phyloP scores from a whole-genome alignment of 2,797 vertebrate genomes.

The Megaceryle alcyon region DNA sequence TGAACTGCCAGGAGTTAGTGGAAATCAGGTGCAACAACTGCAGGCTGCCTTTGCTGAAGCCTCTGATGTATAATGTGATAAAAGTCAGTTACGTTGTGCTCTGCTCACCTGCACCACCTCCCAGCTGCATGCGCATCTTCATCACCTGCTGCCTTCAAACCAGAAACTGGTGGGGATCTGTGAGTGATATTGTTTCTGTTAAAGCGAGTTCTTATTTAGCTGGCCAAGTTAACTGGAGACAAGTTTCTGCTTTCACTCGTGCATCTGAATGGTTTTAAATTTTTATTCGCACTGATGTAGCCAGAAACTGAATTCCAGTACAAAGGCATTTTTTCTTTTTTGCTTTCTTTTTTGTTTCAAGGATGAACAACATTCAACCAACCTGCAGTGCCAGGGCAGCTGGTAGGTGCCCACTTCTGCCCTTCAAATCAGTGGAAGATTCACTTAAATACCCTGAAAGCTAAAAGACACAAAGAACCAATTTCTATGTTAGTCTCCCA shows the following conservation, averaged over 20 bases:
- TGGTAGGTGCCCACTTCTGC: neutral
- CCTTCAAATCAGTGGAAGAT: neutral
- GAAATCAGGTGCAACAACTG: neutral
- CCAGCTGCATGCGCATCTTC: neutral
- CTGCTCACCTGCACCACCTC: neutral
- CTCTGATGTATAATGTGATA: fast-evolving
- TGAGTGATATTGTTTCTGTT: neutral
- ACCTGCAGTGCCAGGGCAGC: fast-evolving
- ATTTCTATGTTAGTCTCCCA: neutral
- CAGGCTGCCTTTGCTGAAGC: neutral
- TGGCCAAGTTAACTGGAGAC: neutral
- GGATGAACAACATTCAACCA: neutral
- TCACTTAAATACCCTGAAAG: neutral
- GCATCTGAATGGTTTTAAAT: neutral
- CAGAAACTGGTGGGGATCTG: neutral
- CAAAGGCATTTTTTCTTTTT: neutral
- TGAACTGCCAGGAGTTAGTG: neutral
- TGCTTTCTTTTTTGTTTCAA: neutral
- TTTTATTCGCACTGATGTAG: neutral
- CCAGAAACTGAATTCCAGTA: neutral
- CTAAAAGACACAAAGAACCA: neutral
- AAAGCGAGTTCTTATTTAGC: neutral
- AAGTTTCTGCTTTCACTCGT: neutral
- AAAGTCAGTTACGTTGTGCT: neutral
- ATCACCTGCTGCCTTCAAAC: fast-evolving